Percentiles rank a stretch among this genome's conserved stretches.
These are phyloP conservation scores for Callimorpha dominula DNA, from an alignment of 2,888 invertebrate genomes.

Conservation along the genomic window DNA sequence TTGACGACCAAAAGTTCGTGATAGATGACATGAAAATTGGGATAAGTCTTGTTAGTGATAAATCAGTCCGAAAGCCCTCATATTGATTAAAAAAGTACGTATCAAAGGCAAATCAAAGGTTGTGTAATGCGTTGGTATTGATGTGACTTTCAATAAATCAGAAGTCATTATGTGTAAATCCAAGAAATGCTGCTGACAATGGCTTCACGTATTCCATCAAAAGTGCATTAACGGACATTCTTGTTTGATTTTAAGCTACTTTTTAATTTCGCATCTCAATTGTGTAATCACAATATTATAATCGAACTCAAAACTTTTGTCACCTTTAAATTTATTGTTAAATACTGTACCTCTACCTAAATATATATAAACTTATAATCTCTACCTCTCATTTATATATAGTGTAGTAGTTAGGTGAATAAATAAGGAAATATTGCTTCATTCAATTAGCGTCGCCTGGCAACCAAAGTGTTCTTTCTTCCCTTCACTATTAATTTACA, in stretches of 20 bases:
- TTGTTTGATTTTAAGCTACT: not conserved
- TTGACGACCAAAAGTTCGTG: too few relatives aligned
- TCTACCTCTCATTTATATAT: not conserved
- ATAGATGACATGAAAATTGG: too few relatives aligned
- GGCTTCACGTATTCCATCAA: not conserved
- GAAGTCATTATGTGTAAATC: too few relatives aligned
- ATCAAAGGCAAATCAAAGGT: too few relatives aligned
- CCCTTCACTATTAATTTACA: constrained; percentile 50
- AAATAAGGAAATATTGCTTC: constrained; percentile 48
- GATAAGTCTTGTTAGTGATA: too few relatives aligned
- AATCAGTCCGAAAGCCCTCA: too few relatives aligned
- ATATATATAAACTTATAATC: not conserved
- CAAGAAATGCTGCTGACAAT: too few relatives aligned
- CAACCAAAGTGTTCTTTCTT: constrained; percentile 43
- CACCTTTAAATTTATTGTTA: not conserved
- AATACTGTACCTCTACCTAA: not conserved
- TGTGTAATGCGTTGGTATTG: too few relatives aligned
- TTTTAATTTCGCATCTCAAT: not conserved
- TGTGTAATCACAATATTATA: not conserved
- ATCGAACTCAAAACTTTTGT: not conserved
- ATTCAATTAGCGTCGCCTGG: constrained; percentile 60
- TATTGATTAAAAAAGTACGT: too few relatives aligned
- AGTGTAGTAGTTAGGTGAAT: constrained; percentile 24
- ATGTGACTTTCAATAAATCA: too few relatives aligned
- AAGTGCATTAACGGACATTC: not conserved